Evolutionary conservation across 2,888 invertebrate genomes (phyloP), one percentile per base, ranked within the genome.

Genomic region (Cantharis rustica): DNA sequence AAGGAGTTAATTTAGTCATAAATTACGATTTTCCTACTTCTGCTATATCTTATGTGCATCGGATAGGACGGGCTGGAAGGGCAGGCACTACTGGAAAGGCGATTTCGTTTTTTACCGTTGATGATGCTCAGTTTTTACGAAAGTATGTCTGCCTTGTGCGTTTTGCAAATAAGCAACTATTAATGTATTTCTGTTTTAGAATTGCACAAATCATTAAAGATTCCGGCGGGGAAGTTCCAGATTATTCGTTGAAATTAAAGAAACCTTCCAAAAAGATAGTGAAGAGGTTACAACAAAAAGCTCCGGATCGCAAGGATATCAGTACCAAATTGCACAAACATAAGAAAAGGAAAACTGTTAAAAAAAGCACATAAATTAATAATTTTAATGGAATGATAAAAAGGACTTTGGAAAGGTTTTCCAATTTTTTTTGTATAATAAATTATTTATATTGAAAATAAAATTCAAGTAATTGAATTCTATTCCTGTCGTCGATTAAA

Each of bases 21-120:
- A 99, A 99, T 90, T 99, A 98, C 87, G 99, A 99, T 90, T 97
- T 99, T 88, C 99, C 99, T 16, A 93, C 95, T 0, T 94, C 95
- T 1, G 93, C 94, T 75, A 95, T 97, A 83, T 93, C 96, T 0
- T 98, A 98, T 84, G 94, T 98, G 83, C 98, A 98, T 89, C 91
- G 97, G 78, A 87, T 91, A 87, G 96, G 97, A 20, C 91, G 99
- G 71, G 98, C 98, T 0, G 99, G 99, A 0, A 91, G 99, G 80
- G 99, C 98, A 1, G 98, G 98, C 0, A 92, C 95, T 77, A 91
- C 88, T 68, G 99, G 99, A 1, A 93, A 92, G 84, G 97, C 99
- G 0, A 90, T 99, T 68, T 99, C 99, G 0, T 98, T 96, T 89
- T 99, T 98, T 88, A 98, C 98, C 0, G 93, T 95, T 84, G 92